Conservation (phyloP, 2,888 invertebrate species). For the Achlya flavicornis region DNA sequence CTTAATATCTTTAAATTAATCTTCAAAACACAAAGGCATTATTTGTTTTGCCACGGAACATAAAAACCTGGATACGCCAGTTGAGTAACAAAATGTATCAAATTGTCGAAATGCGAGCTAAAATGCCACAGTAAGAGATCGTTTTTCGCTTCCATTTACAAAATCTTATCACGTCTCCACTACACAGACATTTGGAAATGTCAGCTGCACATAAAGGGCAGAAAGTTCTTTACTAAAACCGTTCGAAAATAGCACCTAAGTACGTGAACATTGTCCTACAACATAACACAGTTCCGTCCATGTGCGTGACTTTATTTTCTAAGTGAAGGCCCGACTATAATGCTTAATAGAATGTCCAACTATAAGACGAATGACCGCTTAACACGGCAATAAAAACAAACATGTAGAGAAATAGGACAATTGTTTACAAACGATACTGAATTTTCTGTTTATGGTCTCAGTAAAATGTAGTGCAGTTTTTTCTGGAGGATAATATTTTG, state of each 20-base stretch:
- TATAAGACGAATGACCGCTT: conserved; percentile 13
- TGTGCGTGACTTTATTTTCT: conserved; percentile 24
- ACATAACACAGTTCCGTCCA: conserved; percentile 17
- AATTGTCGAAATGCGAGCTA: conserved; percentile 12
- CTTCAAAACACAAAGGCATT: neutral
- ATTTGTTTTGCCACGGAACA: neutral
- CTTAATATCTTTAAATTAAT: neutral
- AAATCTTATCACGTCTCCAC: conserved; percentile 43
- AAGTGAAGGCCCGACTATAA: conserved; percentile 14
- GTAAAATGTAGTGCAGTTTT: neutral
- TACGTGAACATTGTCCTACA: conserved; percentile 12
- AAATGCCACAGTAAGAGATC: conserved; percentile 24
- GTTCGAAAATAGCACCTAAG: conserved; percentile 17
- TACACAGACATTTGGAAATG: conserved; percentile 47
- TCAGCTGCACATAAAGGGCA: conserved; percentile 40
- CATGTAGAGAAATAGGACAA: conserved; percentile 2
- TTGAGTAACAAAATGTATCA: conserved; percentile 4
- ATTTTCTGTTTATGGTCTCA: neutral
- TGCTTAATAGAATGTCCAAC: conserved; percentile 13
- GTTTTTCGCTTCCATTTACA: conserved; percentile 24
- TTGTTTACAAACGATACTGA: neutral
- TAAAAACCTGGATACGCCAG: conserved; percentile 2
- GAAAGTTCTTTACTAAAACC: conserved; percentile 14
- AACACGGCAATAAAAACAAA: conserved; percentile 12
- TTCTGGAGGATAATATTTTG: too few species aligned